phyloP scores from a whole-genome alignment of 2,888 invertebrate species.

The Drosophila ustulata region DNA sequence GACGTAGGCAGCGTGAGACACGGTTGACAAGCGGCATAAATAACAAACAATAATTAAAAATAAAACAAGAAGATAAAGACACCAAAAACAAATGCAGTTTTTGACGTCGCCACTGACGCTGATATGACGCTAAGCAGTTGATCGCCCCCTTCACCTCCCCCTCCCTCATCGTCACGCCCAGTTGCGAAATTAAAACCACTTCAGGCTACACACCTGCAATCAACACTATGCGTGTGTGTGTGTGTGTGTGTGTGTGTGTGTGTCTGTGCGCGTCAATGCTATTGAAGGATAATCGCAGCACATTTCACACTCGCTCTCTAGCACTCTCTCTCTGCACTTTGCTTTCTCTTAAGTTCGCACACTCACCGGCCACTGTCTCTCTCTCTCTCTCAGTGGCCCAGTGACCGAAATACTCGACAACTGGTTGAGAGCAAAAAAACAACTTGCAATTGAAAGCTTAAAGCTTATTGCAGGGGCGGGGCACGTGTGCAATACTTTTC shows the following conservation, averaged over 20 bases:
- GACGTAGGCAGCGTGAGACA: conserved; percentile 19
- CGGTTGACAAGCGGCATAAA: conserved; percentile 53
- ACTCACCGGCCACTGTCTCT: background rate
- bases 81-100: conserved; percentile 50
- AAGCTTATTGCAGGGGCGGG: background rate
- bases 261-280: conserved; percentile 63
- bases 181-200: conserved; percentile 74
- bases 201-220: conserved; percentile 72
- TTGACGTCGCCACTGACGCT: conserved; percentile 46
- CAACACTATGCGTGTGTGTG: conserved; percentile 29
- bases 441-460: background rate
- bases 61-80: conserved; percentile 21
- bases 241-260: conserved; percentile 13
- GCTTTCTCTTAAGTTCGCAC: conserved; percentile 2
- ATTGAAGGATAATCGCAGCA: conserved; percentile 59
- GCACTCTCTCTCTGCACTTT: background rate
- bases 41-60: conserved; percentile 59
- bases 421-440: background rate
- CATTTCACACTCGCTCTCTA: background rate
- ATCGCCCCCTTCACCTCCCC: conserved; percentile 1
- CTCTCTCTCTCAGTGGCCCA: background rate
- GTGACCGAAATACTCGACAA: conserved; percentile 1
- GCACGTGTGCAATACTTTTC: background rate
- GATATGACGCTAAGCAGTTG: conserved; percentile 49
- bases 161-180: conserved; percentile 19